Evolutionary conservation across 1,140 invertebrate genomes (phyloP), one percentile per base, ranked within the genome.

Genomic region (Meloidogyne floridensis): DNA sequence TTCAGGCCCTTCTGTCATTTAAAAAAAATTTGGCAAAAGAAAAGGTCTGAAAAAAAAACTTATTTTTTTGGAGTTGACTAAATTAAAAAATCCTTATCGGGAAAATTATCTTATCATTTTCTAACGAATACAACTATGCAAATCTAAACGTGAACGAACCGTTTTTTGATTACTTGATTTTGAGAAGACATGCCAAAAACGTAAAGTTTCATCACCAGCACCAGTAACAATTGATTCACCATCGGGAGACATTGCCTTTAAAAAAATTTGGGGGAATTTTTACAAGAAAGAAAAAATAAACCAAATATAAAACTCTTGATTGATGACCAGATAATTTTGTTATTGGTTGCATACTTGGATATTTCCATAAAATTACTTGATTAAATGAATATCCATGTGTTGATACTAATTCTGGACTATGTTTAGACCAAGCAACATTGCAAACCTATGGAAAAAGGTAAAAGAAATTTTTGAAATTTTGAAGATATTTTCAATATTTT

Each of bases 331-430:
- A 98, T 74, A 99, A 92, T 92, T 99, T 98, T 42, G 97, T 97
- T 73, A 99, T 96, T 92, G 96, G 94, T 92, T 99, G 91, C 82
- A 85, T 86, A 53, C 76, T 84, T 1, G 98, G 98, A 91, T 99
- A 99, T 89, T 99, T 98, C 98, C 98, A 99, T 0, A 99, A 96
- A 11, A 87, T 77, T 32, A 89, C 98, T 92, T 99, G 97, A 91
- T 99, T 99, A 90, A 98, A 97, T 47, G 97, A 98, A 90, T 99
- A 99, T 0, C 98, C 98, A 91, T 99, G 98, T 1, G 97, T 99
- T 87, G 95, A 97, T 47, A 93, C 93, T 92, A 93, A 86, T 79
- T 91, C 90, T 56, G 82, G 85, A 54, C 77, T 84, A 73, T 90
- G 89, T 75, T 90, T 90, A 13, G 96, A 98, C 98, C 98, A 99